Conservation (phyloP, 2,797 vertebrate genomes). For the Cercopithecus neglectus region DNA sequence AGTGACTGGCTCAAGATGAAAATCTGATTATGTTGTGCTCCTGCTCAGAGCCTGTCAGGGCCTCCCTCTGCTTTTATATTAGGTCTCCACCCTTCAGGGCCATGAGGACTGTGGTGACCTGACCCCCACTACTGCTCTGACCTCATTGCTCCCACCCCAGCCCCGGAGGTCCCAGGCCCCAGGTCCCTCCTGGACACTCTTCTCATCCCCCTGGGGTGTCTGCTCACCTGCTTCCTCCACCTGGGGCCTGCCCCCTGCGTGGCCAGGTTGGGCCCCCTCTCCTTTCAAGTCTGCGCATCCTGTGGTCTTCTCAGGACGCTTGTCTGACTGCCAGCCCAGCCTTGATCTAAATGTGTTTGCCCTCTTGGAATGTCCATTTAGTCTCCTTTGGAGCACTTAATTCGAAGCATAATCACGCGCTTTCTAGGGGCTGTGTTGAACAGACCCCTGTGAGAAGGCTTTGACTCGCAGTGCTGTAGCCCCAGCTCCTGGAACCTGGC, state of each 20-base stretch:
- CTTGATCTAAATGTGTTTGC: not conserved
- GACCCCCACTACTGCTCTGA: not conserved
- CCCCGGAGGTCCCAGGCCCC: not conserved
- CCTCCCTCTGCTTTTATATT: not conserved
- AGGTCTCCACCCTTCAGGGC: not conserved
- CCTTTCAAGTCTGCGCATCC: not conserved
- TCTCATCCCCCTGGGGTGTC: no score
- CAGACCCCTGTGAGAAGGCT: not conserved
- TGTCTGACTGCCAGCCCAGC: not conserved
- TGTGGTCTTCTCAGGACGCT: not conserved
- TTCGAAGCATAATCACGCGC: not conserved
- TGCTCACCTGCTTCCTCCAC: not conserved
- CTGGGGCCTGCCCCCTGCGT: not conserved
- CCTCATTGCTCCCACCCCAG: not conserved
- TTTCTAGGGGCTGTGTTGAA: not conserved
- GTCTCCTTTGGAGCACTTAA: not conserved
- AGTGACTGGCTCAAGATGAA: not conserved
- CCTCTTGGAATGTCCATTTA: not conserved
- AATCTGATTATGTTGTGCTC: not conserved
- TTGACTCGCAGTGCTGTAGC: not conserved
- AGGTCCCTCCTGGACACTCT: not conserved
- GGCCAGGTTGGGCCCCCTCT: no score
- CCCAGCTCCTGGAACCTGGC: not conserved
- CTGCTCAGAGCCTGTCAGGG: not conserved
- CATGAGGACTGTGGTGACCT: not conserved